Evolutionary conservation across 37 sponge, comb jelly and placozoan genomes (phyloP).

Genomic region (Cliona cf. orientalis): DNA sequence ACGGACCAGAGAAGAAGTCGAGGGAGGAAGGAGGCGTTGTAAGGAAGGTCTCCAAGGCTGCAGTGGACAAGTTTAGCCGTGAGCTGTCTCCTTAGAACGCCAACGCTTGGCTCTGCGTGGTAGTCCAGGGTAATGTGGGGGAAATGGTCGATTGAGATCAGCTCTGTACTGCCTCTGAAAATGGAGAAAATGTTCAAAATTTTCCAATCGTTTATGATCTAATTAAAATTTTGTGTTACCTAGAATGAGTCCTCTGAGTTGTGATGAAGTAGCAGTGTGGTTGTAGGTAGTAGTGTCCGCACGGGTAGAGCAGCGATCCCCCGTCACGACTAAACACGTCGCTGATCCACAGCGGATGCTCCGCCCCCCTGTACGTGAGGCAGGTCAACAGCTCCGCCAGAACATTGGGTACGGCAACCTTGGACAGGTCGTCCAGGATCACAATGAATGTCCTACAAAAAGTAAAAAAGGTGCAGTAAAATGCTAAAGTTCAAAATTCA

Average conservation of each 20-base stretch:
- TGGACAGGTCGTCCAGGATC: constrained; percentile 70
- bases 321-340: constrained; percentile 34
- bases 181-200: background rate
- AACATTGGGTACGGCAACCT: constrained; percentile 35
- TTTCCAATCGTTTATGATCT: background rate
- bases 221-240: background rate
- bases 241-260: constrained; percentile 14
- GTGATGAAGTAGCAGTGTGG: constrained; percentile 46
- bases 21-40: constrained; percentile 40
- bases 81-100: constrained; percentile 66
- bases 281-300: constrained; percentile 65
- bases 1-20: constrained; percentile 65
- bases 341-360: constrained; percentile 57
- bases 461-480: background rate
- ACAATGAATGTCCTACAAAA: constrained; percentile 32
- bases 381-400: constrained; percentile 53
- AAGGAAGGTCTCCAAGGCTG: constrained; percentile 43
- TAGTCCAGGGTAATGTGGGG: constrained; percentile 63
- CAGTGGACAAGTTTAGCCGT: constrained; percentile 44
- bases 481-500: background rate
- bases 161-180: background rate
- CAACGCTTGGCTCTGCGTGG: constrained; percentile 43
- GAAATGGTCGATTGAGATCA: constrained; percentile 21
- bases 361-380: constrained; percentile 55
- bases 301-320: constrained; percentile 23